A percentile compares a stretch with the other conserved stretches of the same genome.
Conservation (phyloP, 2,113 vertebrate genomes). For the Erinaceus europaeus region DNA sequence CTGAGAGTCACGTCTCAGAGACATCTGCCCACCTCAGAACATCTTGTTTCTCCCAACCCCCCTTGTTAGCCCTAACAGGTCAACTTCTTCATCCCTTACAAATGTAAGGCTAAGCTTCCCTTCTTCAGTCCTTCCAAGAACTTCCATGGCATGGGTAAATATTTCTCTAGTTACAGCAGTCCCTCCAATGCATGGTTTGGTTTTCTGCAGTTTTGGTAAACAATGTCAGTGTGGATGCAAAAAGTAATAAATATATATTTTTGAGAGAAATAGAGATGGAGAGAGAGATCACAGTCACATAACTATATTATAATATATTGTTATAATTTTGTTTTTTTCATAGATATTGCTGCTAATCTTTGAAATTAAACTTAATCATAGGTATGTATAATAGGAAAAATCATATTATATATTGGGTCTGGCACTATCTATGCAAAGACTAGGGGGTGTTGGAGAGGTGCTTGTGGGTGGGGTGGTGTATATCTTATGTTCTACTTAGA, state of each 20-base stretch:
- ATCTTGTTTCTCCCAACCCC: neutral
- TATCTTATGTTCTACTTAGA: no score
- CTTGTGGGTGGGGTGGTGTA: neutral
- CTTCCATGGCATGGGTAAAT: rapidly evolving
- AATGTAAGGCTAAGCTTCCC: no score
- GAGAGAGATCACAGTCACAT: neutral
- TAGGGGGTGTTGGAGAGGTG: neutral
- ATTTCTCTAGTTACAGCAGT: neutral
- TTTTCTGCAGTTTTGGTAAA: neutral
- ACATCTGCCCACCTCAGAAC: neutral
- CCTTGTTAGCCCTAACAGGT: neutral
- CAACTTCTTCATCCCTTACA: neutral
- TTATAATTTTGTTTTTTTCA: neutral
- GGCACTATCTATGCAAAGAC: neutral
- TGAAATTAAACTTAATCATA: neutral
- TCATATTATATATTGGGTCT: neutral
- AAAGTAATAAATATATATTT: no score
- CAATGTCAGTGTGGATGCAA: no score
- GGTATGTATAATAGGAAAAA: neutral
- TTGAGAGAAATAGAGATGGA: neutral
- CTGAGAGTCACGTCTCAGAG: neutral
- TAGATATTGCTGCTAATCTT: neutral
- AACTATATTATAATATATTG: neutral
- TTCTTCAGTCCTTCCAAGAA: neutral
- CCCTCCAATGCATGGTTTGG: neutral